Base-by-base conservation (phyloP, 2,888 invertebrate species). In the Pterobdella sp. region DNA sequence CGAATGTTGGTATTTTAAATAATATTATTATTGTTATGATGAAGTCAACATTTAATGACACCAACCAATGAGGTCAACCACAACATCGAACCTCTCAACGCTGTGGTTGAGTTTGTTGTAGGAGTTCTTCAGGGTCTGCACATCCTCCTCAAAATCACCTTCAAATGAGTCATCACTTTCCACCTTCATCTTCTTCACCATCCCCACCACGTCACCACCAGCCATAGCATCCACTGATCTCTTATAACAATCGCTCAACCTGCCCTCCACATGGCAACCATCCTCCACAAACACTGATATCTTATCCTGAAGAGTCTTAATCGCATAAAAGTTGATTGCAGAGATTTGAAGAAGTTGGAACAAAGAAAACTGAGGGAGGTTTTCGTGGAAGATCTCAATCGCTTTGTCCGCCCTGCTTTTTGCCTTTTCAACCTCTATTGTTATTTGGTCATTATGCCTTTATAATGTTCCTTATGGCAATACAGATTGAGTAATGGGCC, bases 21-120 rank as follows among this genome's bases (percentile, higher is more conserved):
- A n/a, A n/a, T n/a, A n/a, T n/a, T n/a, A n/a, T n/a, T n/a, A n/a
- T n/a, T n/a, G n/a, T n/a, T n/a, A n/a, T n/a, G n/a, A n/a, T n/a
- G n/a, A n/a, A n/a, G n/a, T n/a, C n/a, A n/a, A n/a, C n/a, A n/a
- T n/a, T n/a, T n/a, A n/a, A n/a, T n/a, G n/a, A n/a, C n/a, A 42
- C 49, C 10, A 4, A 56, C 60, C 60, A 14, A 56, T 56, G 3
- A 56, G n/a, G n/a, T 56, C 10, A 22, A 22, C n/a, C 4, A 56
- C 60, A 56, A 56, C n/a, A 26, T 56, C 60, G n/a, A 56, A 56
- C n/a, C 60, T 56, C 60, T 56, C 26, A 22, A 56, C n/a, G n/a
- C 18, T 26, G n/a, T 14, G 60, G 7, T 22, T 3, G n/a, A 56
- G 10, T 26, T 56, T 56, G 10, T 42, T 42, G 10, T 42, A 14